Percentiles rank a stretch among this genome's conserved stretches.
These are phyloP conservation scores for Acanthosepion pharaonis DNA, from an alignment of 2,888 invertebrate genomes.

Conservation along the genomic window DNA sequence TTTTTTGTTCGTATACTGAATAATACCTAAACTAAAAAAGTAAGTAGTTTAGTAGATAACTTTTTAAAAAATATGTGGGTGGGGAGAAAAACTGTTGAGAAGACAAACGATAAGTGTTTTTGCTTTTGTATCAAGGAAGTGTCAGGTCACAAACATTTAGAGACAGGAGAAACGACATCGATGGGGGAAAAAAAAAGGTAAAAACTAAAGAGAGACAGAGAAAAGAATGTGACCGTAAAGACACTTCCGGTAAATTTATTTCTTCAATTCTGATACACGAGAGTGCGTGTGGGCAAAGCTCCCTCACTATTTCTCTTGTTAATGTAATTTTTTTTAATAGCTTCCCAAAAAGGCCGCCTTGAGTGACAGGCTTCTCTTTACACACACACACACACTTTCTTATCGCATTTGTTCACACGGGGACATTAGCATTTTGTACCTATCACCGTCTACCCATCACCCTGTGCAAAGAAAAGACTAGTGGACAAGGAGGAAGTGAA, in stretches of 20 bases:
- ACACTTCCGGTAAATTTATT: slow-evolving; percentile 2
- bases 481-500: not conserved
- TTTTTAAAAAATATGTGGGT: not conserved
- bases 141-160: not conserved
- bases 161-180: not conserved
- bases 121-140: not conserved
- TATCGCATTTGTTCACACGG: not conserved
- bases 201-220: not conserved
- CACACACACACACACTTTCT: not conserved
- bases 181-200: not conserved
- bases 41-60: too few relatives aligned
- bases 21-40: too few relatives aligned
- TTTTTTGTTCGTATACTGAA: not conserved
- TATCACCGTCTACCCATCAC: not conserved
- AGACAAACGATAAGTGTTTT: not conserved
- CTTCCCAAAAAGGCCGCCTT: not conserved
- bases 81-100: too few relatives aligned
- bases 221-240: slow-evolving; percentile 17
- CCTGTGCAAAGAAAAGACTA: not conserved
- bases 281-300: not conserved
- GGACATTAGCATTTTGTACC: not conserved
- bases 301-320: not conserved
- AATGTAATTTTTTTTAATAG: not conserved
- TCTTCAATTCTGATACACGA: not conserved
- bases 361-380: not conserved